Evolutionary conservation across 2,113 vertebrate species (phyloP).

Genomic region (Cyprinodon brontotheroides): DNA sequence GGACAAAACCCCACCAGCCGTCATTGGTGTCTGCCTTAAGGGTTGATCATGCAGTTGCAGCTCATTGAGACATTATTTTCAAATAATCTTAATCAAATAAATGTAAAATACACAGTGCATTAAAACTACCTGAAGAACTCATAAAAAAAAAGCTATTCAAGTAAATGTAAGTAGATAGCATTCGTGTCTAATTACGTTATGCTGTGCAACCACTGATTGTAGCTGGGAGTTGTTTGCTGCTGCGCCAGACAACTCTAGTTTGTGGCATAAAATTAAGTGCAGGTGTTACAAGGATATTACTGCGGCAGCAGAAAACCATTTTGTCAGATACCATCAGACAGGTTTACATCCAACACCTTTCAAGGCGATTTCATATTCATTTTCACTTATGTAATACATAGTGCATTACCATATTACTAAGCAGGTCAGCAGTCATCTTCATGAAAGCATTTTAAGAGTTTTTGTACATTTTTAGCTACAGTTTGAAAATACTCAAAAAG

Average conservation of each 20-base stretch:
- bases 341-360: conserved; percentile 31
- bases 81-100: no score
- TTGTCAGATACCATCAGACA: conserved; percentile 34
- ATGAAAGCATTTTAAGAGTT: conserved; percentile 21
- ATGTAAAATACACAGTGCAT: no score
- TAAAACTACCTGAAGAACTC: no score
- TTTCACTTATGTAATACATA: conserved; percentile 14
- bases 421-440: background rate
- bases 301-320: conserved; percentile 16
- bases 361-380: conserved; percentile 36
- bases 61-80: no score
- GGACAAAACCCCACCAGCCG: no score
- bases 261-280: conserved; percentile 35
- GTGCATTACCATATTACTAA: conserved; percentile 11
- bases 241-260: conserved; percentile 18
- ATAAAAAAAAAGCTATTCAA: no score
- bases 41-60: no score
- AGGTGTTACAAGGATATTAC: conserved; percentile 33
- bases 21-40: no score
- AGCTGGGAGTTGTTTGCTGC: conserved; percentile 33
- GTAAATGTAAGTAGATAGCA: background rate
- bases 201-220: conserved; percentile 10
- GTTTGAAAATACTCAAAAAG: conserved; percentile 7
- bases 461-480: background rate
- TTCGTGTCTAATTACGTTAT: background rate